Base-by-base conservation (phyloP, 2,113 vertebrate genomes). In the Cairina moschata region DNA sequence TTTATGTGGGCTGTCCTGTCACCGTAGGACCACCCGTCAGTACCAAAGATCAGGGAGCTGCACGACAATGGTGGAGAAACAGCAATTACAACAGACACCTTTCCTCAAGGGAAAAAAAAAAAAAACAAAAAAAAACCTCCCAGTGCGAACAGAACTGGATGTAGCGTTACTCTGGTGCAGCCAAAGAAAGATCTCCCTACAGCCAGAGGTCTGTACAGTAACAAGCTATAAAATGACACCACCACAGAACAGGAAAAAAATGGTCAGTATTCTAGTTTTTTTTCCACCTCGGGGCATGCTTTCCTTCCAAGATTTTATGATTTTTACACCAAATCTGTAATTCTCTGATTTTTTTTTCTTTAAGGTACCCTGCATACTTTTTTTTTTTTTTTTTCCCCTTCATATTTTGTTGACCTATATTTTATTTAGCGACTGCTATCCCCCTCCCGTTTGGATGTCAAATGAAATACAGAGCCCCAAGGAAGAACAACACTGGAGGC, bases 211-310 rank as follows among this genome's bases (percentile, higher is more conserved):
- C 65, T 48, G 68, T 66, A 86, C 36, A 59, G 80, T 13, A 93
- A 95, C 55, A 34, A 90, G 81, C 46, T 56, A 94, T 74, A 95
- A 92, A 93, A 78, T 20, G 25, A 66, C 68, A 95, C 26, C n/a
- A 31, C 7, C 20, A 76, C 55, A 2, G 11, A 67, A 62, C 28
- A 8, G 67, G 88, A 54, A 55, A 67, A 67, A 82, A 34, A 75
- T 20, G 21, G 62, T 74, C 58, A 28, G 55, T 67, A 38, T 40
- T 23, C 44, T 73, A 8, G 2, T 69, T 74, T 75, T 66, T 38
- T 72, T 96, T 77, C 25, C 38, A 56, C 56, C 55, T 44, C 6
- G 28, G 48, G 55, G 85, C 85, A 92, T 3, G 0, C 54, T 29
- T 85, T 91, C 42, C 46, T 60, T 36, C 21, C 26, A 6, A 17